A percentile compares a stretch with the other conserved stretches of the same genome.
phyloP scores from a whole-genome alignment of 2,797 vertebrate genomes.

The Rousettus madagascariensis region DNA sequence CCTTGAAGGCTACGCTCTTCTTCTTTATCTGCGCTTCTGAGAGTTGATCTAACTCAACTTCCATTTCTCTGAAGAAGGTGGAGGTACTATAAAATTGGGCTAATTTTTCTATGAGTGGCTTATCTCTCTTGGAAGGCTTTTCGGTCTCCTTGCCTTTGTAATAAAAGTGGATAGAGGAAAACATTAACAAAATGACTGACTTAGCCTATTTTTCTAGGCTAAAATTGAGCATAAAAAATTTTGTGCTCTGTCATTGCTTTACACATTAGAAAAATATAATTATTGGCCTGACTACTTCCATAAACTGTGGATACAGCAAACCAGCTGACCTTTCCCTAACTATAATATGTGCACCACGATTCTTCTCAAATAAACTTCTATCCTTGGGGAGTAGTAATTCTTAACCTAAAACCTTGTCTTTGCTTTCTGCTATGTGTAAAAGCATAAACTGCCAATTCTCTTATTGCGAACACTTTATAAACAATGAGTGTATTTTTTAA shows the following conservation, averaged over 20 bases:
- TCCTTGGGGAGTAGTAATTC: neutral
- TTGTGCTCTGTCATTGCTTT: neutral
- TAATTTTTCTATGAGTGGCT: conserved; percentile 86
- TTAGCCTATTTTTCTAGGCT: neutral
- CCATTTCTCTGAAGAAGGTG: conserved; percentile 84
- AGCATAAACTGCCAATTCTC: neutral
- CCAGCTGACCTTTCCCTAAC: neutral
- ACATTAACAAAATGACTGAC: neutral
- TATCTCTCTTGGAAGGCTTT: conserved; percentile 50
- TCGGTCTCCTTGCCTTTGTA: conserved; percentile 58
- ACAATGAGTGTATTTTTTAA: neutral
- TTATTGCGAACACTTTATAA: neutral
- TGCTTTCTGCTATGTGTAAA: conserved; percentile 1
- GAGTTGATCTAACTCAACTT: conserved; percentile 86
- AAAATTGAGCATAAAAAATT: neutral
- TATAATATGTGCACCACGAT: neutral
- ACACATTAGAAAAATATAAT: neutral
- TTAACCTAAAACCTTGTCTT: neutral
- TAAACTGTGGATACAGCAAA: conserved; percentile 6
- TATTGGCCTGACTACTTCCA: neutral
- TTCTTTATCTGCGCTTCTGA: conserved; percentile 76
- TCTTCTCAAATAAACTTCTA: conserved; percentile 41
- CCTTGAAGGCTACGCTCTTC: conserved; percentile 68
- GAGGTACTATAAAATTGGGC: conserved; percentile 88
- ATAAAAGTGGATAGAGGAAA: conserved; percentile 39